Base-by-base conservation (phyloP, 2,797 vertebrate species). In the Meriones psammophilus region DNA sequence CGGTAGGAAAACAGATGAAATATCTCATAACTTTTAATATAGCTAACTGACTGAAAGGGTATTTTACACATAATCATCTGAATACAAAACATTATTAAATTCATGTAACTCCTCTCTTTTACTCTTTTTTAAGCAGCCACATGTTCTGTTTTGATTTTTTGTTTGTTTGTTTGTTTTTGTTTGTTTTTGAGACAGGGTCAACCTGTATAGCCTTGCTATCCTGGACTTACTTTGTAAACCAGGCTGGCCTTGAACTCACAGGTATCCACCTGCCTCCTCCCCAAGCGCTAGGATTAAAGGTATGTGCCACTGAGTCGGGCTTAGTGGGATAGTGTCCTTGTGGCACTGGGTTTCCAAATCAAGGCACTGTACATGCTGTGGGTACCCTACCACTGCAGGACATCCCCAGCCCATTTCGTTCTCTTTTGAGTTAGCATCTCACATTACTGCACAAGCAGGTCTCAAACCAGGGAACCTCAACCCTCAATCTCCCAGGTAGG, bases 41-140 rank as follows among this genome's bases (percentile, higher is more conserved):
- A 92, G 60, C 92, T 60, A 69, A 62, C 54, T 36, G 92, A 15
- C 36, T 84, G 22, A 96, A 92, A 81, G 56, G 9, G 50, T 60
- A 92, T 74, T 78, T 85, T 50, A 15, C 92, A 88, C 26, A 74
- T 2, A 80, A 30, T 80, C 50, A 73, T 13, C 17, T 76, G 14
- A 87, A 91, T 46, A 66, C 39, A 92, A 50, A 15, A 64, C 8
- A 66, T 77, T 50, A 86, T 62, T 71, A 74, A 94, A 89, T 13
- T 76, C 76, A 94, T 36, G 30, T 39, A 22, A 64, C 30, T 13
- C 50, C 39, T 17, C 26, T 95, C 86, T 89, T 88, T 79, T 74
- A 58, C 28, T 83, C 3, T 80, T 84, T 84, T 92, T 94, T 79
- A 74, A 94, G 68, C 84, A 69, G 50, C 73, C n/a, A 69, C 12